Base-by-base conservation (phyloP, 2,113 vertebrate species). In the Coregonus clupeaformis region DNA sequence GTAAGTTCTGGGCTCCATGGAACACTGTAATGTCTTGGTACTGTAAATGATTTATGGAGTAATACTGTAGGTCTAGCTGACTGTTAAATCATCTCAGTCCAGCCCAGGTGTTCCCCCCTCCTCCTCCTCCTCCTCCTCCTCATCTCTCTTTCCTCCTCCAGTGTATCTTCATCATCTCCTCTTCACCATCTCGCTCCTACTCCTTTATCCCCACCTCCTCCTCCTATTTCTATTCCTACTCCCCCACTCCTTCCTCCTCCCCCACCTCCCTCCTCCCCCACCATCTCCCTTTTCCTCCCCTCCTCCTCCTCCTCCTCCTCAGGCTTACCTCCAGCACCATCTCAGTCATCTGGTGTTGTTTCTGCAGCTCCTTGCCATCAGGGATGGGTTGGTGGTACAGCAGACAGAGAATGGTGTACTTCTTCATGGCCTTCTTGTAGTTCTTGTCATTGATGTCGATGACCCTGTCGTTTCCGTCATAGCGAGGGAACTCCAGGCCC, bases 381-480 rank as follows among this genome's bases (percentile, higher is more conserved):
- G 95, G 81, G 36, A 94, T 83, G 0, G 95, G 92, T 74, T 93
- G 92, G 0, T 97, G 96, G 90, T 97, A 96, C 75, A 95, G 94
- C 30, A 99, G 88, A 55, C 96, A 97, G 13, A 99, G 92, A 91
- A 97, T 88, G 73, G 90, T 91, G 0, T 97, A 91, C 78, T 94
- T 95, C 92, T 96, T 98, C 91, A 97, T 78, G 20, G 94, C 87
- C 82, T 95, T 96, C 90, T 95, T 97, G 92, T 95, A 97, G 86
- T 97, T 99, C 89, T 95, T 97, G 81, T 95, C 95, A 0, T 95
- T 91, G 77, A 99, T 93, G 83, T 96, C 94, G 0, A 96, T 87
- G 76, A 99, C 97, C 0, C 97, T 91, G 88, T 99, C 97, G 89
- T 96, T 96, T 32, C 97, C 97, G 13, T 99, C 96, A 0, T 98